Conservation (phyloP, 2,888 invertebrate species). For the Oligia strigilis region DNA sequence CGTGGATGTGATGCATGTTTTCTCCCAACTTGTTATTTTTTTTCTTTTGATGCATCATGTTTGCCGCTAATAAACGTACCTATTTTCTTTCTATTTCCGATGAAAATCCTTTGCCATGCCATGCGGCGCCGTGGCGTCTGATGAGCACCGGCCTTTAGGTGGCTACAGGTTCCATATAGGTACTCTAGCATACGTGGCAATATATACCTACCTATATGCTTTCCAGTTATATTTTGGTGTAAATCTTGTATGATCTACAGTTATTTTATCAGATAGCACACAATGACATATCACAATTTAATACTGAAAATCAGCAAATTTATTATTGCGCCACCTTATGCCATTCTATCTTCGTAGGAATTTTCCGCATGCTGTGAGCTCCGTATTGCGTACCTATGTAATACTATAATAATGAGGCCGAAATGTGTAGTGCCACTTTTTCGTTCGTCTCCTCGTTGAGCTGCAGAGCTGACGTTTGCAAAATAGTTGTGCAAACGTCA, state of each 20-base stretch:
- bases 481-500: too few species aligned
- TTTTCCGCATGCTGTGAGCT: background rate
- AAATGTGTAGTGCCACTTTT: background rate
- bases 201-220: background rate
- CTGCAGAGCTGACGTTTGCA: too few species aligned
- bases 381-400: too few species aligned
- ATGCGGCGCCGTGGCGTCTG: background rate
- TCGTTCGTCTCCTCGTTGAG: too few species aligned
- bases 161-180: too few species aligned
- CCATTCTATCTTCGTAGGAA: background rate
- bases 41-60: too few species aligned
- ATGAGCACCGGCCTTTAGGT: background rate
- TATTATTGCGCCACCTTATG: constrained; percentile 19
- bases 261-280: constrained; percentile 2
- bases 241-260: background rate
- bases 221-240: background rate
- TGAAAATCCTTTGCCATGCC: background rate
- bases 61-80: too few species aligned
- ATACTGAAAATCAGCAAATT: constrained; percentile 13
- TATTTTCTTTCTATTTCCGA: too few species aligned
- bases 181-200: too few species aligned
- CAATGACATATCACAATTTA: background rate
- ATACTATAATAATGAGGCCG: background rate
- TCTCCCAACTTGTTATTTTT: too few species aligned
- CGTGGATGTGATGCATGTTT: too few species aligned